Conservation (phyloP, 2,888 invertebrate species). For the Tromatobia lineatoria region DNA sequence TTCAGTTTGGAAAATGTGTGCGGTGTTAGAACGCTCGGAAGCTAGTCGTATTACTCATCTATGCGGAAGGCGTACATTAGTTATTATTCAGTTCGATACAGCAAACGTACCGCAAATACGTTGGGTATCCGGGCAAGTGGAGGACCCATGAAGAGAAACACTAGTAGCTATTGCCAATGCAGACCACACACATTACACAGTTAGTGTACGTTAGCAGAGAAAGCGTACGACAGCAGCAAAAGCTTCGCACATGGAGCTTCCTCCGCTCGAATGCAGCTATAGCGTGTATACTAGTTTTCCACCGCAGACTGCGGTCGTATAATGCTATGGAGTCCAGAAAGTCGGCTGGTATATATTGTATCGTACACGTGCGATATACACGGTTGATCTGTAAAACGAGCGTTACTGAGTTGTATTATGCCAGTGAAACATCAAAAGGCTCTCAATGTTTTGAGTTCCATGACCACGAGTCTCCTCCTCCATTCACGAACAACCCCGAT, state of each 20-base stretch:
- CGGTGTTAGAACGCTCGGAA: conserved; percentile 19
- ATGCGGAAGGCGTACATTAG: conserved; percentile 39
- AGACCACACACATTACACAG: conserved; percentile 52
- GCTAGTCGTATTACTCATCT: conserved; percentile 32
- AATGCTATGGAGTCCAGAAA: conserved; percentile 53
- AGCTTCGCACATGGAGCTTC: conserved; percentile 50
- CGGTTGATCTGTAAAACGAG: conserved; percentile 36
- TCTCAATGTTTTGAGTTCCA: conserved; percentile 15
- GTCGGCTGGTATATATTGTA: conserved; percentile 23
- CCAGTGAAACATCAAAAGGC: conserved; percentile 29
- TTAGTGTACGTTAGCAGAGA: conserved; percentile 50
- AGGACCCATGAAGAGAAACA: conserved; percentile 34
- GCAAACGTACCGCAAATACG: conserved; percentile 39
- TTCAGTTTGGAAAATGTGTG: conserved; percentile 14
- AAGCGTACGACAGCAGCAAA: conserved; percentile 51
- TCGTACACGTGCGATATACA: conserved; percentile 18
- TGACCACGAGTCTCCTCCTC: conserved; percentile 28
- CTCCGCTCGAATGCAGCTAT: conserved; percentile 44
- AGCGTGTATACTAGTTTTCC: conserved; percentile 60
- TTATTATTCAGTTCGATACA: conserved; percentile 49
- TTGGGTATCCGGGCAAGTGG: conserved; percentile 10
- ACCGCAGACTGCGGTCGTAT: conserved; percentile 67
- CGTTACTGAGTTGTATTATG: conserved; percentile 13
- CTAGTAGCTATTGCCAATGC: conserved; percentile 40
- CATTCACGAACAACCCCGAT: conserved; percentile 11